Conservation (phyloP, 2,113 vertebrate genomes). For the Arvicanthis niloticus region DNA sequence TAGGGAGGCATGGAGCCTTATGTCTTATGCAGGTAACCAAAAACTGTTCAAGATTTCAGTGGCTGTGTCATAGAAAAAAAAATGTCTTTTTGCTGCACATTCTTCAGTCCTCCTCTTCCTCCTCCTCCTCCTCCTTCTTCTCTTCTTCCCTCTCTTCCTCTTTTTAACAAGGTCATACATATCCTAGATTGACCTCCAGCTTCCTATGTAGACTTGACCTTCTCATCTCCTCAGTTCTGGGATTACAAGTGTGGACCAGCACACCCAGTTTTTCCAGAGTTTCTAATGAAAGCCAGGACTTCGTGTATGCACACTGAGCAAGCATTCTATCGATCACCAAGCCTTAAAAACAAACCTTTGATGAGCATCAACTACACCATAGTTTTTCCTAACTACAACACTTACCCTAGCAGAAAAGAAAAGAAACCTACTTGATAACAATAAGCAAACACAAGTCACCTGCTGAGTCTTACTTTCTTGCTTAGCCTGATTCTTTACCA, state of each 20-base stretch:
- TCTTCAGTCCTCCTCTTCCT: background rate
- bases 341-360: background rate
- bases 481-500: background rate
- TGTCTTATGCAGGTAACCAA: background rate
- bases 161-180: background rate
- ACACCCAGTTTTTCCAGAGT: background rate
- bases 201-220: background rate
- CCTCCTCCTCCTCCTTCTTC: background rate
- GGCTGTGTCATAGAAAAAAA: background rate
- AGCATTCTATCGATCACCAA: background rate
- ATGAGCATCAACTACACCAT: background rate
- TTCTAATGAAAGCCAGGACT: background rate
- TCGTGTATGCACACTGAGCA: too few relatives aligned
- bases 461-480: background rate
- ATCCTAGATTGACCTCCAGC: background rate
- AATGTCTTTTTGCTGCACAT: background rate
- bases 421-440: background rate
- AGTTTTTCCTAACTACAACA: background rate
- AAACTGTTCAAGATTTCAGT: background rate
- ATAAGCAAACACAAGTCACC: background rate
- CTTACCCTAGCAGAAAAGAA: background rate
- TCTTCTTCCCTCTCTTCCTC: background rate
- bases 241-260: background rate
- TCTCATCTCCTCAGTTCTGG: background rate
- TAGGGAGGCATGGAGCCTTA: background rate